phyloP scores from a whole-genome alignment of 2,113 vertebrate species.

The Siphamia tubifer region DNA sequence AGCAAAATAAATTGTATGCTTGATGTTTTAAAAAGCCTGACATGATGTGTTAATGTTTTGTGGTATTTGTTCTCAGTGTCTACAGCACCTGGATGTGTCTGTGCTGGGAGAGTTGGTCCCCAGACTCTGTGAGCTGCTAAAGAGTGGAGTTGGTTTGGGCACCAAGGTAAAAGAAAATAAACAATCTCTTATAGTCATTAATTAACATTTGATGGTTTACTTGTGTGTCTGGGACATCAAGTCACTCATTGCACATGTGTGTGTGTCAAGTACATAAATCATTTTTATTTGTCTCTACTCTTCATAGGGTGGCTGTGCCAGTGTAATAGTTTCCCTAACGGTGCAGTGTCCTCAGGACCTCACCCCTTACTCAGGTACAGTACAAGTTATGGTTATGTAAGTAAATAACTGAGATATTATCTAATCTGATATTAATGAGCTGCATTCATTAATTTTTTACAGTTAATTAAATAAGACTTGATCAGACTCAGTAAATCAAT shows the following conservation, averaged over 20 bases:
- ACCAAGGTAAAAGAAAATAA: constrained; percentile 88
- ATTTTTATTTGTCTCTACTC: background rate
- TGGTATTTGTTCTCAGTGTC: constrained; percentile 80
- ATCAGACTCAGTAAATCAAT: no score
- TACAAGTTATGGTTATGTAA: no score
- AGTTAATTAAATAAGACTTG: no score
- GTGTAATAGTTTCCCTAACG: constrained; percentile 93
- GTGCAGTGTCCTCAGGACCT: constrained; percentile 97
- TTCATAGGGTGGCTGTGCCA: constrained; percentile 93
- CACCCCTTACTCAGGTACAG: constrained; percentile 90
- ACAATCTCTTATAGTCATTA: background rate
- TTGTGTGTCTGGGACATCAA: background rate
- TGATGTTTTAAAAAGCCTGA: no score
- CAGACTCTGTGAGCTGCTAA: constrained; percentile 92
- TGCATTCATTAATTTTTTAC: no score
- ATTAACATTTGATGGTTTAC: background rate
- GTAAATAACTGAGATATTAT: no score
- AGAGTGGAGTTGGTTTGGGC: constrained; percentile 93
- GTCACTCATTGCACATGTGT: no score
- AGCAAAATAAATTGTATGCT: background rate
- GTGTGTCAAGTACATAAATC: background rate
- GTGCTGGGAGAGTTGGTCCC: constrained; percentile 93
- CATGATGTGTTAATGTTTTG: background rate
- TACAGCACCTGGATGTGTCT: constrained; percentile 93
- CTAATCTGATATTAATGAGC: no score